Base-by-base conservation (phyloP, 1,140 invertebrate genomes). In the Nymphalis io region DNA sequence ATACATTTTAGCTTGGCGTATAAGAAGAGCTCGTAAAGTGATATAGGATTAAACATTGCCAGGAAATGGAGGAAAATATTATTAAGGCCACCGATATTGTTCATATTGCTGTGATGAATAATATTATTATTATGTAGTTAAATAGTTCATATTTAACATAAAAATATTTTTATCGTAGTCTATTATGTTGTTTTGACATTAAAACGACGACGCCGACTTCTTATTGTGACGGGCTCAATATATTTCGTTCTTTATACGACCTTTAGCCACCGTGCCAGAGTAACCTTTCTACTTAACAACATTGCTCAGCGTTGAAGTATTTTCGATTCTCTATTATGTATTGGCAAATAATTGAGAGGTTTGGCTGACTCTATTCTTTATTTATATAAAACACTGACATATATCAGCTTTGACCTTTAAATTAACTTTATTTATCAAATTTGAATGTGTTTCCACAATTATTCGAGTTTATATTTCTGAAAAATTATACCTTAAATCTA, bases 31-130 rank as follows among this genome's bases (percentile, higher is more conserved):
- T 74, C 71, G 70, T 79, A 84, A 83, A 83, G 66, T 74, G 61
- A 78, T 79, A 83, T 81, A 79, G 79, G 83, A 83, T 85, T 80
- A 79, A 62, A 79, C 79, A 76, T 72, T 66, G 72, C 68, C 79
- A 79, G 77, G 68, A 63, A 77, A 78, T 77, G 69, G 72, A 71
- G 69, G 72, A 74, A 67, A 75, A 61, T 74, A 74, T 79, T 74
- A 73, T 74, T 74, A 74, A 62, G 64, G 51, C 62, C 61, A 42
- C 40, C 64, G 59, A 68, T 68, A 65, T 60, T 64, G 60, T 65
- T 65, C 60, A 57, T 64, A 61, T 68, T 46, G 59, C 68, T 64
- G 44, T 71, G 68, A 53, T 68, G 68, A 74, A 74, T 8, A 8
- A 70, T 64, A 38, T 44, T 58, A 39, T 42, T 55, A 57, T 33